These are phyloP conservation scores for Microctonus brassicae DNA, from an alignment of 2,888 invertebrate genomes.

Conservation along the genomic window DNA sequence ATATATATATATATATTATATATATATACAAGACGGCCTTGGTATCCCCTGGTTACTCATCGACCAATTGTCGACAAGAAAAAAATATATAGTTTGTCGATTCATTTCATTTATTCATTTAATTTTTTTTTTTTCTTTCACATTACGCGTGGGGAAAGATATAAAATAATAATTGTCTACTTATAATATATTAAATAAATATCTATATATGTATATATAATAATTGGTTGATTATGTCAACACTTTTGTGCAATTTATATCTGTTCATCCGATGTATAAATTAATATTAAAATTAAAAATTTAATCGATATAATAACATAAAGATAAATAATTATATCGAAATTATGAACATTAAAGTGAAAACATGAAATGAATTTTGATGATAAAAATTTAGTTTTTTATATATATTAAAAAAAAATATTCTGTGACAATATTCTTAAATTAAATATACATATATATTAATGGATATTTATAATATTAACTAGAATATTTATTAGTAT, in stretches of 20 bases:
- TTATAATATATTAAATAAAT: no score
- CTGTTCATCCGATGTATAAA: not conserved
- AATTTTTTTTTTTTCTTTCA: no score
- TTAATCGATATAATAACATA: not conserved
- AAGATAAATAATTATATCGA: not conserved
- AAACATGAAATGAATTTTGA: no score
- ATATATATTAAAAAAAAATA: no score
- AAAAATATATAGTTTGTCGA: conserved; percentile 3
- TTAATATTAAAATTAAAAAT: not conserved
- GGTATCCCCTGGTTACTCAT: conserved; percentile 62
- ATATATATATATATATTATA: not conserved
- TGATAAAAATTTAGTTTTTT: no score
- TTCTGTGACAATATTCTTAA: no score
- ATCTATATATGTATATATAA: not conserved
- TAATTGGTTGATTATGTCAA: not conserved
- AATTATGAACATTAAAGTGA: not conserved
- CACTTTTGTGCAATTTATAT: not conserved
- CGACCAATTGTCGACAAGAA: conserved; percentile 53
- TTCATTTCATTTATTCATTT: no score
- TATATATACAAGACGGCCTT: conserved; percentile 50
- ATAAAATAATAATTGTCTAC: not conserved
- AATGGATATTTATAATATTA: not conserved
- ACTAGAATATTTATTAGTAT: not conserved
- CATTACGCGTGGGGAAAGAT: not conserved
- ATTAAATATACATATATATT: not conserved